These are phyloP conservation scores for Talpa occidentalis DNA, from an alignment of 2,113 vertebrate species.

Conservation along the genomic window DNA sequence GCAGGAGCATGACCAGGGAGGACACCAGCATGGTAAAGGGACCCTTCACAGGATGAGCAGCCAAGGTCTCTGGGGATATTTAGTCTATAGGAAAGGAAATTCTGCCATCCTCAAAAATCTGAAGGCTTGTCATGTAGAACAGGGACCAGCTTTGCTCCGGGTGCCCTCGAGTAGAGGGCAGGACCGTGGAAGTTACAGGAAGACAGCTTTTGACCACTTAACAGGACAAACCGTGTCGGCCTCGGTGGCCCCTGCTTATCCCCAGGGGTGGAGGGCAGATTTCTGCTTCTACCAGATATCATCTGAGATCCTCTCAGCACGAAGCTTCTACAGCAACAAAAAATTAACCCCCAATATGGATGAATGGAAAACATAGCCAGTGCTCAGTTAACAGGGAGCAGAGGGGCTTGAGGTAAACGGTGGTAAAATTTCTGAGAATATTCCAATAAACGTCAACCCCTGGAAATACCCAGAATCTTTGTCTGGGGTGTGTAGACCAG, in stretches of 20 bases:
- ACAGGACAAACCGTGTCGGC: background rate
- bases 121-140: slow-evolving; percentile 24
- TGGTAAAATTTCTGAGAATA: background rate
- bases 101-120: background rate
- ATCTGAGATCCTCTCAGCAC: background rate
- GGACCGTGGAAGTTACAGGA: background rate
- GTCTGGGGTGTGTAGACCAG: background rate
- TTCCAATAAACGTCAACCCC: background rate
- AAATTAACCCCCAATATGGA: background rate
- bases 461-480: background rate
- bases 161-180: background rate
- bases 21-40: background rate
- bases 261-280: background rate
- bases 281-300: background rate
- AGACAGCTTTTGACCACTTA: background rate
- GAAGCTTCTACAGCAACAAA: background rate
- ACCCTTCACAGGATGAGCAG: background rate
- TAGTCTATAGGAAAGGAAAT: background rate
- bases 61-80: background rate
- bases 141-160: background rate
- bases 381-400: background rate
- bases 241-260: background rate
- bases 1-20: background rate
- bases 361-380: background rate
- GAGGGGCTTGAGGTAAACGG: background rate